These are phyloP conservation scores for Crepidodera aurea DNA, from an alignment of 2,888 invertebrate species.

Conservation along the genomic window DNA sequence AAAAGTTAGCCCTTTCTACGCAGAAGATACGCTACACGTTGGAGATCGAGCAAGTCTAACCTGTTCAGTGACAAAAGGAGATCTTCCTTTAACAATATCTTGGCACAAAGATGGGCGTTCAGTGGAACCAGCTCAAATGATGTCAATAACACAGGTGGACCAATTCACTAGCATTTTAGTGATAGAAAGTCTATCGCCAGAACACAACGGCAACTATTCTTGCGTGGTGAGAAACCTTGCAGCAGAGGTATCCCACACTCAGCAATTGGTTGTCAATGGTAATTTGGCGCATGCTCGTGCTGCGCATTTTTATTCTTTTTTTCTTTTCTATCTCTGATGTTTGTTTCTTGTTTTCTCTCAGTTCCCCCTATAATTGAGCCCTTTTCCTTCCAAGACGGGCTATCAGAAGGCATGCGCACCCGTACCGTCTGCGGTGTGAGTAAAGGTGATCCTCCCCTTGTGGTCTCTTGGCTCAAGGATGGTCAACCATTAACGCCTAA, in stretches of 20 bases:
- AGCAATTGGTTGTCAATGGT: conserved; percentile 81
- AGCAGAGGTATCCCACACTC: conserved; percentile 77
- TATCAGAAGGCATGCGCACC: conserved; percentile 83
- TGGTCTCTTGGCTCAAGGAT: conserved; percentile 85
- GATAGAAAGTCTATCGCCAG: conserved; percentile 77
- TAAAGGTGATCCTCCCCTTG: conserved; percentile 81
- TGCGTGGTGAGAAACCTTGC: conserved; percentile 78
- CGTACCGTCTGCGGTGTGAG: conserved; percentile 83
- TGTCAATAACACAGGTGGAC: conserved; percentile 75
- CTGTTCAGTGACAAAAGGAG: conserved; percentile 79
- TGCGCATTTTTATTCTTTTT: conserved; percentile 51
- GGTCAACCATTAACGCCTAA: conserved; percentile 73
- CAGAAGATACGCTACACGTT: conserved; percentile 74
- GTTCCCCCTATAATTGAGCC: conserved; percentile 88
- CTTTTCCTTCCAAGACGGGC: conserved; percentile 84
- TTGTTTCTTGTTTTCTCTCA: conserved; percentile 66
- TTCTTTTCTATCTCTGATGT: conserved; percentile 66
- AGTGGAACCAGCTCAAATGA: conserved; percentile 70
- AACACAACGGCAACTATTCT: conserved; percentile 81
- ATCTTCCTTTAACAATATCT: conserved; percentile 76
- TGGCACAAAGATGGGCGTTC: conserved; percentile 80
- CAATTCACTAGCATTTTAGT: conserved; percentile 80
- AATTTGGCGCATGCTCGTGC: conserved; percentile 63
- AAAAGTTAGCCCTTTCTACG: conserved; percentile 78
- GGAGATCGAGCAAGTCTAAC: conserved; percentile 78